phyloP scores from a whole-genome alignment of 2,113 vertebrate species.

The Brachionichthys hirsutus region DNA sequence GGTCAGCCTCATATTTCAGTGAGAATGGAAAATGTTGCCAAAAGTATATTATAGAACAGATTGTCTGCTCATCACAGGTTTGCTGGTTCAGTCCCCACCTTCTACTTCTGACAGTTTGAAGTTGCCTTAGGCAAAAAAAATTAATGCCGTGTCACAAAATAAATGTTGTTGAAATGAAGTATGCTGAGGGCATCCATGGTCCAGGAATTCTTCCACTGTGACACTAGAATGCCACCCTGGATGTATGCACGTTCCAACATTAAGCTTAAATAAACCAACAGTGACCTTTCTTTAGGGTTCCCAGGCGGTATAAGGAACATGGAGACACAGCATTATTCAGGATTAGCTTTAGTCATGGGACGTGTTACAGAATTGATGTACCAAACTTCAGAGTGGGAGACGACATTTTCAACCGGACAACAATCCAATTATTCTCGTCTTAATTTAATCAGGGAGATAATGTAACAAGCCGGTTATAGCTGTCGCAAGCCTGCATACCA shows the following conservation, averaged over 20 bases:
- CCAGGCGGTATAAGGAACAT: slow-evolving; percentile 3
- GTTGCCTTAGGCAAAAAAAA: too few species aligned
- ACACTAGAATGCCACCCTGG: background rate
- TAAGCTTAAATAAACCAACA: slow-evolving; percentile 5
- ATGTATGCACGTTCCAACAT: background rate
- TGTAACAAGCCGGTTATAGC: background rate
- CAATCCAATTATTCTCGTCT: background rate
- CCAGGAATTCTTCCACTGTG: background rate
- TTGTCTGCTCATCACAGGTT: too few species aligned
- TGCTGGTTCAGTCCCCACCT: too few species aligned
- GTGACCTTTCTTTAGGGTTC: slow-evolving; percentile 34
- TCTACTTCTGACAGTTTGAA: too few species aligned
- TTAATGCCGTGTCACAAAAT: too few species aligned
- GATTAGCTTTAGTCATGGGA: slow-evolving; percentile 13
- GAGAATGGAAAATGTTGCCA: too few species aligned
- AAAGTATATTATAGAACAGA: too few species aligned
- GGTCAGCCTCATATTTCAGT: too few species aligned
- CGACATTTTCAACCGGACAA: slow-evolving; percentile 4
- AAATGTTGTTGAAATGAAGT: too few species aligned
- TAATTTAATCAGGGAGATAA: background rate
- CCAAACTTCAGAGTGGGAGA: slow-evolving; percentile 3
- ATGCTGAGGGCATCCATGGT: background rate
- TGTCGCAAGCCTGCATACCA: too few species aligned
- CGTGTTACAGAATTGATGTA: slow-evolving; percentile 7
- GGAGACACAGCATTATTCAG: slow-evolving; percentile 12